phyloP scores from a whole-genome alignment of 64 coral and sea anemone species.

The Actinia tenebrosa region DNA sequence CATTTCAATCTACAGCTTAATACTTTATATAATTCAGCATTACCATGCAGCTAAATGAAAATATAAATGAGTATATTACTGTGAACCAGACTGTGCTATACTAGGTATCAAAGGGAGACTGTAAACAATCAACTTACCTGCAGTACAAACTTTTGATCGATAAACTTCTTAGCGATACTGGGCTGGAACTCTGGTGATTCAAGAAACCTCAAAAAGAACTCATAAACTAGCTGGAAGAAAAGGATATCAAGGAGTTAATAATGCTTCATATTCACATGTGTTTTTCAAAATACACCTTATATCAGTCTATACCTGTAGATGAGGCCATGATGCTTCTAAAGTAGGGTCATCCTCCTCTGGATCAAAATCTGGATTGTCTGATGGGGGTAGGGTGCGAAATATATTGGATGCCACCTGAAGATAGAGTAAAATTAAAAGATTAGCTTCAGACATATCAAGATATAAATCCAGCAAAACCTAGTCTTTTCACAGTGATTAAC shows the following conservation, averaged over 20 bases:
- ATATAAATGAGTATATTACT: not conserved
- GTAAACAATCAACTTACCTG: conserved; percentile 45
- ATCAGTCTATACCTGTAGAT: conserved; percentile 63
- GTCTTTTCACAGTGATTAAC: too few species aligned
- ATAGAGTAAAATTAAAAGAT: not conserved
- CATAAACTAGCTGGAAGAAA: conserved; percentile 79
- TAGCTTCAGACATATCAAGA: too few species aligned
- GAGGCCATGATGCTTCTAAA: conserved; percentile 95
- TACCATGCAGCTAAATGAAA: too few species aligned
- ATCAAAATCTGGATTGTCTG: conserved; percentile 98
- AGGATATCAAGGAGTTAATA: not conserved
- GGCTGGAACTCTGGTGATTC: conserved; percentile 99
- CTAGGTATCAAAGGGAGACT: not conserved
- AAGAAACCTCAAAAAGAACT: conserved; percentile 95
- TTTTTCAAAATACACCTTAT: too few species aligned
- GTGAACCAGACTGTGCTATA: too few species aligned
- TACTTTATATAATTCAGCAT: too few species aligned
- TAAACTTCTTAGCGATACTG: conserved; percentile 95
- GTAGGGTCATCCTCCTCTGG: conserved; percentile 99
- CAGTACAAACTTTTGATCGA: conserved; percentile 99
- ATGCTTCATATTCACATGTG: not conserved
- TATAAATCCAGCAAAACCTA: too few species aligned
- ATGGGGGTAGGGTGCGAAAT: conserved; percentile 92
- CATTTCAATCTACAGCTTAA: too few species aligned
- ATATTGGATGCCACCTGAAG: conserved; percentile 88